A percentile compares a stretch with the other conserved stretches of the same genome.
phyloP scores from a whole-genome alignment of 2,888 invertebrate genomes.

The Cephus pygmeus region DNA sequence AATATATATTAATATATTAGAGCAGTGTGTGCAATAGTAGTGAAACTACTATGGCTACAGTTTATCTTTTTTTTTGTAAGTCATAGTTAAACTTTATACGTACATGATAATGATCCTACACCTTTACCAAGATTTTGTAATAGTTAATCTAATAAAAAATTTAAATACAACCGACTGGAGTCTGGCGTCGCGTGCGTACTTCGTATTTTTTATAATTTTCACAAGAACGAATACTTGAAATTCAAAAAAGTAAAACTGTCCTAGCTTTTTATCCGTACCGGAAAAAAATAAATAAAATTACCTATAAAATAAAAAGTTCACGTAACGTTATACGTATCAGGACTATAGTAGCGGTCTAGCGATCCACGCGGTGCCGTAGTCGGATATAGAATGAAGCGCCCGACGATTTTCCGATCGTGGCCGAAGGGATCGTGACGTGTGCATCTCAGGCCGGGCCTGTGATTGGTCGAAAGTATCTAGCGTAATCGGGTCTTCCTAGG shows the following conservation, averaged over 20 bases:
- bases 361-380: not conserved
- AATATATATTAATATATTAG: not conserved
- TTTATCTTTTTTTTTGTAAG: not conserved
- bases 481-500: not conserved
- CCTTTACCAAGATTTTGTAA: not conserved
- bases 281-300: not conserved
- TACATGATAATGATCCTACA: not conserved
- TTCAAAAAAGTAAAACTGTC: not conserved
- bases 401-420: not conserved
- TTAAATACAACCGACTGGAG: not conserved
- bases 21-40: not conserved
- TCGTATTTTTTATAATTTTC: not conserved
- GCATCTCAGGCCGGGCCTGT: not conserved
- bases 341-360: not conserved
- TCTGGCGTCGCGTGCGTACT: not conserved
- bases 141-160: not conserved
- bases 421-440: not conserved
- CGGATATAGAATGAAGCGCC: not conserved
- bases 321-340: not conserved
- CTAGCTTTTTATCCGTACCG: not conserved
- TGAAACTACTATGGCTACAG: not conserved
- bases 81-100: not conserved
- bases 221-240: not conserved
- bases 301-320: not conserved
- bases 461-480: not conserved